These are phyloP conservation scores for Sinopyrophorus schimmeli DNA, from an alignment of 2,888 invertebrate genomes.

Conservation along the genomic window DNA sequence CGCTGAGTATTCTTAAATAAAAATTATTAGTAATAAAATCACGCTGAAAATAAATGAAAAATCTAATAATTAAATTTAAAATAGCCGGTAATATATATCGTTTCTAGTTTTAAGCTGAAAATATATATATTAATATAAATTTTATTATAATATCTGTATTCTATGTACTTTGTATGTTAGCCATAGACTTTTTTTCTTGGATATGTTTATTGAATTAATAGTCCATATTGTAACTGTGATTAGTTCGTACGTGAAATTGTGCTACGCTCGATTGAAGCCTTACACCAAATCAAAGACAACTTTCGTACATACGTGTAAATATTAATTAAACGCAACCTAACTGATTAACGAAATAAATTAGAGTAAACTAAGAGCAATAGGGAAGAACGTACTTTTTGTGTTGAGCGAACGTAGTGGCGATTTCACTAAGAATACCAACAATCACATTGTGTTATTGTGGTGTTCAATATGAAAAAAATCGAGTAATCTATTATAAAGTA, in stretches of 20 bases:
- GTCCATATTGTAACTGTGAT: constrained; percentile 54
- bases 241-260: constrained; percentile 38
- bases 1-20: constrained; percentile 57
- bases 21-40: constrained; percentile 53
- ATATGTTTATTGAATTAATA: constrained; percentile 49
- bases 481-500: constrained; percentile 53
- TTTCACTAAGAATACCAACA: constrained; percentile 38
- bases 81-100: constrained; percentile 51
- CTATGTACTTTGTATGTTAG: constrained; percentile 55
- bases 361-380: constrained; percentile 11
- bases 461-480: constrained; percentile 53
- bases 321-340: background rate
- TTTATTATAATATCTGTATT: constrained; percentile 52
- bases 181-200: constrained; percentile 51
- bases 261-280: constrained; percentile 21
- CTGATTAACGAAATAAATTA: background rate
- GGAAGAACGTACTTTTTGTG: constrained; percentile 1
- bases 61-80: too few relatives aligned
- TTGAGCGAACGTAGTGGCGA: constrained; percentile 18
- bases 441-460: constrained; percentile 56
- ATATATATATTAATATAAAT: constrained; percentile 47
- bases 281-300: background rate
- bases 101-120: constrained; percentile 46
- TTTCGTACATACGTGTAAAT: background rate
- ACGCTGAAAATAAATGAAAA: constrained; percentile 49